Conservation (phyloP, 2,797 vertebrate species). For the Tolypeutes matacus region DNA sequence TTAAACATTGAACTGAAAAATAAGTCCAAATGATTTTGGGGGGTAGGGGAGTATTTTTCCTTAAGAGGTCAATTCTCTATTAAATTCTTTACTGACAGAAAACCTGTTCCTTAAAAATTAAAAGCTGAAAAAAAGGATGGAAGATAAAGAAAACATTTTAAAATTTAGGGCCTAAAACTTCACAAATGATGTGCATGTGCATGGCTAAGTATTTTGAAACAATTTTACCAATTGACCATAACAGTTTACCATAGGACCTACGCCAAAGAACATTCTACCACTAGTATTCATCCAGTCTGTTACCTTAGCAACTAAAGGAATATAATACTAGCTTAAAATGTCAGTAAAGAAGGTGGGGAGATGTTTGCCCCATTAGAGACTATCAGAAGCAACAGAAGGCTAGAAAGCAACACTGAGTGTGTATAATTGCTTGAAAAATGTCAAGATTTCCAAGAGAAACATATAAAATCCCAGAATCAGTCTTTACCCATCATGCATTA, state of each 20-base stretch:
- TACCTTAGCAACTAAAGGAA: conserved; percentile 63
- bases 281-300: neutral
- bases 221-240: neutral
- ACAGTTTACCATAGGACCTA: neutral
- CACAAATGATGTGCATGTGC: neutral
- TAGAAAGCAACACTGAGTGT: neutral
- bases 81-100: conserved; percentile 31
- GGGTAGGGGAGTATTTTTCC: neutral
- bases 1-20: conserved; percentile 37
- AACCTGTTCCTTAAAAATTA: conserved; percentile 41
- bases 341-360: conserved; percentile 7
- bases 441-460: conserved; percentile 40
- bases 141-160: neutral
- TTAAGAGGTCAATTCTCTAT: conserved; percentile 3
- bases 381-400: neutral
- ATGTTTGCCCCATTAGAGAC: neutral
- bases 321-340: neutral
- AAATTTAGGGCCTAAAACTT: conserved; percentile 24
- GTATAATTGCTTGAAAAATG: neutral
- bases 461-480: neutral
- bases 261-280: conserved; percentile 40
- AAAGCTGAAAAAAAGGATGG: conserved; percentile 10
- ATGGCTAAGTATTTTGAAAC: neutral
- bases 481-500: neutral
- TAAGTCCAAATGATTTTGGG: neutral